A percentile compares a stretch with the other conserved stretches of the same genome.
These are phyloP conservation scores for Centropus bengalensis DNA, from an alignment of 2,113 vertebrate species.

Conservation along the genomic window DNA sequence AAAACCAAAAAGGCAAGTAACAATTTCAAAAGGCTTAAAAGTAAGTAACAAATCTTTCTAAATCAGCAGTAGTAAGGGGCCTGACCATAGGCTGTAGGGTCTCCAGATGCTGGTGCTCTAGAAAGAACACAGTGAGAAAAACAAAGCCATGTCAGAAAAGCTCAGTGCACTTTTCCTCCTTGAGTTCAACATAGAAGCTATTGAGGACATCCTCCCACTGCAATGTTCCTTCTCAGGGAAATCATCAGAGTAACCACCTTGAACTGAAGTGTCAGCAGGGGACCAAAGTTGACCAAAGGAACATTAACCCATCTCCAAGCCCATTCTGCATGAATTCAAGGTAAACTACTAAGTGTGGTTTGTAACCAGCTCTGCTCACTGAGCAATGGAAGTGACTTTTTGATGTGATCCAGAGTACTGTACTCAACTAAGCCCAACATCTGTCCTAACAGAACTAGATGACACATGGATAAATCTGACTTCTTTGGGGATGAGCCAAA, in stretches of 20 bases:
- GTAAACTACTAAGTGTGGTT: not conserved
- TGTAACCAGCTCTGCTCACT: not conserved
- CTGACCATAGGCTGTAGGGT: not conserved
- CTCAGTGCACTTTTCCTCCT: not conserved
- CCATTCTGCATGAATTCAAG: conserved; percentile 11
- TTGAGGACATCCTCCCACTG: not conserved
- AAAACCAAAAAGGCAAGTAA: not conserved
- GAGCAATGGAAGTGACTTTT: conserved; percentile 29
- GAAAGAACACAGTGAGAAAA: not conserved
- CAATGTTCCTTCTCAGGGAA: not conserved
- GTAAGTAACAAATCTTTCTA: not conserved
- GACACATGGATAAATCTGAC: not conserved
- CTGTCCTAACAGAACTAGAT: conserved; percentile 39
- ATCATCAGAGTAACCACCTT: not conserved
- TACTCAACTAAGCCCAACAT: conserved; percentile 1
- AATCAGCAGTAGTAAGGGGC: not conserved
- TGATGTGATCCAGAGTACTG: conserved; percentile 27
- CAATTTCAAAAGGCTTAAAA: conserved; percentile 40
- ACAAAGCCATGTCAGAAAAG: not conserved
- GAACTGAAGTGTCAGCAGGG: not conserved
- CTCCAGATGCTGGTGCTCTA: not conserved
- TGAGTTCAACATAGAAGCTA: not conserved
- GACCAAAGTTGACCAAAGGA: not conserved
- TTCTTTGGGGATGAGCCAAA: conserved; percentile 44
- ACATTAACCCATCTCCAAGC: not conserved